Conservation (phyloP, 2,113 vertebrate genomes). For the Platichthys flesus region DNA sequence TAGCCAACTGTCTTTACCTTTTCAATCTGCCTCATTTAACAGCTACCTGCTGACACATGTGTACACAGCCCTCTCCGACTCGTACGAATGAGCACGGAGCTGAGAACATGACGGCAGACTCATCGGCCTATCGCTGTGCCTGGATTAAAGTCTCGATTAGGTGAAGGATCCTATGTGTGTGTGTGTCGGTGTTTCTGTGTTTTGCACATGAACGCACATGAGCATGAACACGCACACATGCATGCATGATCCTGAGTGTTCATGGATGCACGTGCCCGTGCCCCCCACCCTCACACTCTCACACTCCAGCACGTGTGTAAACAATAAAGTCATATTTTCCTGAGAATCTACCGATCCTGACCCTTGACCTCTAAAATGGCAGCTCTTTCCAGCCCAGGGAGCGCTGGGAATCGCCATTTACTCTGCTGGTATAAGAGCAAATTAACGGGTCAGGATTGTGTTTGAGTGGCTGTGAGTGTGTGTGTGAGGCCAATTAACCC, state of each 20-base stretch:
- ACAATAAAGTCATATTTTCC: constrained; percentile 70
- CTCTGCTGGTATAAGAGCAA: constrained; percentile 17
- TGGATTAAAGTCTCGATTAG: neutral
- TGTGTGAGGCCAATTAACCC: constrained; percentile 47
- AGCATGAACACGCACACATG: neutral
- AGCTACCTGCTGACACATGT: constrained; percentile 61
- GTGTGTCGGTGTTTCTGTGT: neutral
- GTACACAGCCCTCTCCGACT: neutral
- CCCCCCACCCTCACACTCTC: constrained; percentile 9
- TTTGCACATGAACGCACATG: neutral
- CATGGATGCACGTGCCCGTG: neutral
- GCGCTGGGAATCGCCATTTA: constrained; percentile 48
- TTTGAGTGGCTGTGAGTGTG: constrained; percentile 1
- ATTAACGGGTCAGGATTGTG: constrained; percentile 45
- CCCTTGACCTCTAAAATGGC: constrained; percentile 57
- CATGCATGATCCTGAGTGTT: neutral
- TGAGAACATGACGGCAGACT: neutral
- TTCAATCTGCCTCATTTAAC: constrained; percentile 52
- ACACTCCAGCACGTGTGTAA: constrained; percentile 59
- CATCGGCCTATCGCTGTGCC: neutral
- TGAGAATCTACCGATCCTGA: constrained; percentile 44
- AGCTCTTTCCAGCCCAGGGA: constrained; percentile 58
- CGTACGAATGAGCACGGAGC: neutral
- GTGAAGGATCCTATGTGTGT: neutral
- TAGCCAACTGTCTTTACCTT: constrained; percentile 24